Base-by-base conservation (phyloP, 2,888 invertebrate species). In the Trichogramma evanescens region DNA sequence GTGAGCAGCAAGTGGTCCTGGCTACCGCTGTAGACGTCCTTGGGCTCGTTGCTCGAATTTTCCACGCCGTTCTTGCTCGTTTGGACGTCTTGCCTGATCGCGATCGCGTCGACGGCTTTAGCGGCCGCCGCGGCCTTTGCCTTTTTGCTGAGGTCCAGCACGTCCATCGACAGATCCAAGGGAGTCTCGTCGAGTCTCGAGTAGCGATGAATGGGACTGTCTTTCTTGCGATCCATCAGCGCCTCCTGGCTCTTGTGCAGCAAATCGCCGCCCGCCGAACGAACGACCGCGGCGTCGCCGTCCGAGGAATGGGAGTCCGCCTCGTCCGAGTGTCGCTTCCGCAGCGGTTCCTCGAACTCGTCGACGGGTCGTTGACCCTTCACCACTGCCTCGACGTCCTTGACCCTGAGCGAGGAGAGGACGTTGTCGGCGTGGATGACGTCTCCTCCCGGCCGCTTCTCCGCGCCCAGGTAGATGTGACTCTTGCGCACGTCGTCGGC, bases 141-240 rank as follows among this genome's bases (percentile, higher is more conserved):
- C 78, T 91, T 92, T 73, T 89, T 90, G 74, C 91, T 91, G 65
- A 93, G 82, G 79, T 93, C 93, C 51, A 93, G 80, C 4, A 89
- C 91, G 75, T 90, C 89, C 78, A 88, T 89, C 58, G 87, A 87
- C 40, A 90, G 80, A 76, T 91, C 90, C 58, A 91, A 82, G 0
- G 89, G 86, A 39, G 83, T 76, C 63, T 78, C 78, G 13, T 76
- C 74, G 41, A 66, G 8, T 45, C 8, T 45, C 51, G 1, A n/a
- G 3, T 13, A 49, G 4, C 50, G 50, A 38, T 50, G 42, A 9
- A 6, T 8, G 8, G 9, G 10, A 6, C 45, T 52, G 59, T 38
- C 61, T 62, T 26, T 74, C 64, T 71, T 72, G 66, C 72, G 59
- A 63, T 73, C 72, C 60, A 75, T 75, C 59, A 74, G 76, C 71